These are phyloP conservation scores for Palloptera scutellata DNA, from an alignment of 2,888 invertebrate genomes.

Conservation along the genomic window DNA sequence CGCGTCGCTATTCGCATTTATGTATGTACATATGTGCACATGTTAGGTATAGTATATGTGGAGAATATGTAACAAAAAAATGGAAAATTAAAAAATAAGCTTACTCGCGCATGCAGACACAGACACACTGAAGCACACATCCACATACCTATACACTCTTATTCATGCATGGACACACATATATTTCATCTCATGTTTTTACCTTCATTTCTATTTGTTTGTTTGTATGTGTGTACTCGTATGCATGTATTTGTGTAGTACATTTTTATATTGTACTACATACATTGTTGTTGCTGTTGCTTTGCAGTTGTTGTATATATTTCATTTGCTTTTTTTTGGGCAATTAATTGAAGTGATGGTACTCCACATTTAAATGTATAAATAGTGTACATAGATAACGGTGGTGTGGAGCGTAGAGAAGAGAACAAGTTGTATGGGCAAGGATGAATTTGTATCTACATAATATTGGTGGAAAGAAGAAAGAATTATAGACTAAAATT, in stretches of 20 bases:
- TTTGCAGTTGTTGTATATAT: constrained; percentile 5
- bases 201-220: constrained; percentile 2
- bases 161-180: background rate
- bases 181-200: background rate
- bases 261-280: background rate
- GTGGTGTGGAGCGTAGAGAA: too few relatives aligned
- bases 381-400: too few relatives aligned
- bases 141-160: constrained; percentile 2
- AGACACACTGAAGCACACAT: background rate
- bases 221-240: background rate
- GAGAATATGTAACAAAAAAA: background rate
- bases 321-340: background rate
- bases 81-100: constrained; percentile 21
- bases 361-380: too few relatives aligned
- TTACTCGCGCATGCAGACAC: background rate
- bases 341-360: constrained; percentile 16
- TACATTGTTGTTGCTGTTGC: background rate
- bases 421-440: too few relatives aligned
- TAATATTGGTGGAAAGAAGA: background rate
- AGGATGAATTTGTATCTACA: too few relatives aligned
- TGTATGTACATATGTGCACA: too few relatives aligned
- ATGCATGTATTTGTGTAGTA: constrained; percentile 1
- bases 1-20: constrained; percentile 15
- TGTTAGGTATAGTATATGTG: too few relatives aligned
- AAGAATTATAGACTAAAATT: constrained; percentile 14